Percentiles rank a stretch among this genome's conserved stretches.
Conservation (phyloP, 2,797 vertebrate species). For the Sebastes flavidus region DNA sequence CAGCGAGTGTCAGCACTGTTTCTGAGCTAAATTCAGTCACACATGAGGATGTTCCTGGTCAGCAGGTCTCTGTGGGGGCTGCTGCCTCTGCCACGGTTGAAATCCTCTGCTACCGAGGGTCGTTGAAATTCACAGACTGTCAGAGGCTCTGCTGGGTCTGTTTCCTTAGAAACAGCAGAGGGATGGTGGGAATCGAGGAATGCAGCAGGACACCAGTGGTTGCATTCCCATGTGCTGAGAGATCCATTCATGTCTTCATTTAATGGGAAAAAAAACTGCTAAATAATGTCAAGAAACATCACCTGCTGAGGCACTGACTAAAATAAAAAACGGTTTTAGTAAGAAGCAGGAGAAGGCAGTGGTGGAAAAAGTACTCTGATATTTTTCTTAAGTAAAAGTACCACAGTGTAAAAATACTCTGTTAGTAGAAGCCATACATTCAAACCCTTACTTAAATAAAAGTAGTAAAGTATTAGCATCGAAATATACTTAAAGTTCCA, state of each 20-base stretch:
- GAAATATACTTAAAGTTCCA: not conserved
- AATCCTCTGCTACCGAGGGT: constrained; percentile 19
- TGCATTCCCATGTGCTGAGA: constrained; percentile 31
- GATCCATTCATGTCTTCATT: constrained; percentile 21
- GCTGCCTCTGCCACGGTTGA: not conserved
- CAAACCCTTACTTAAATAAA: not conserved
- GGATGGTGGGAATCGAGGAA: constrained; percentile 48
- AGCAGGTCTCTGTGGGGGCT: not conserved
- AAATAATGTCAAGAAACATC: not conserved
- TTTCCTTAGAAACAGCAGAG: constrained; percentile 60
- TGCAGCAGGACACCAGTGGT: constrained; percentile 41
- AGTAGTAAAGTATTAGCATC: not conserved
- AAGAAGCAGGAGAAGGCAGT: not conserved
- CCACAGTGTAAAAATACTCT: not conserved
- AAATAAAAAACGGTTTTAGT: not conserved
- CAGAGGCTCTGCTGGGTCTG: constrained; percentile 31
- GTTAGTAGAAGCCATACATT: not conserved
- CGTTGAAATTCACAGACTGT: constrained; percentile 60
- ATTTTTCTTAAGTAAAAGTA: not conserved
- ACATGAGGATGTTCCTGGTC: constrained; percentile 1
- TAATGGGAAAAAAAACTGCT: not conserved
- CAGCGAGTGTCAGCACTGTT: not conserved
- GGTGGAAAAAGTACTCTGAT: not conserved
- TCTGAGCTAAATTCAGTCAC: not conserved
- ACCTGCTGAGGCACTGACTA: not conserved